Base-by-base conservation (phyloP, 2,888 invertebrate species). In the Xanthorhoe spadicearia region DNA sequence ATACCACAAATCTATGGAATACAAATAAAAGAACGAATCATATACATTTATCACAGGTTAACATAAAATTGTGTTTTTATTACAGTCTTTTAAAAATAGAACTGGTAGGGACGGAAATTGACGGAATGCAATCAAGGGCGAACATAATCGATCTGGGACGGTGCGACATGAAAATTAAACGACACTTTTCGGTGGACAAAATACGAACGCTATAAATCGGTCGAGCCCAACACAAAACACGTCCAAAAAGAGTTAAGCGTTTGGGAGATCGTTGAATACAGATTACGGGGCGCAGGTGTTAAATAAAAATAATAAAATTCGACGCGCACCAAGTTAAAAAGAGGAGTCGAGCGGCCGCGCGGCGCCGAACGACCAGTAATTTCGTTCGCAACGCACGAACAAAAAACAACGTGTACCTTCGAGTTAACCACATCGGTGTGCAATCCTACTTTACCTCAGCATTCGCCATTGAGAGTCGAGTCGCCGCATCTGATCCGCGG, bases 291-390 rank as follows among this genome's bases (percentile, higher is more conserved):
- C 87, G 92, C 92, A 92, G 92, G 92, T 93, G 92, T 93, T 93
- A 93, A 92, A 92, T 90, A 91, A 92, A 93, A 93, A 93, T 92
- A 93, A 93, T 90, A 92, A 92, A 92, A 87, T 87, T 83, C 79
- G 83, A 89, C 85, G 83, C 83, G 86, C 66, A 79, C 84, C 84
- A 82, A 69, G 82, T 80, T 83, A 92, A 92, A 92, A 92, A 90
- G 89, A 92, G 59, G 87, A 92, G 85, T 83, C 68, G 74, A 73
- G 84, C 89, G 89, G 88, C 90, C 86, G 90, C 84, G 83, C 90
- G 92, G 91, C 92, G 92, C 91, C 92, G 88, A 79, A 84, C 85
- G 81, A 81, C 83, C 80, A 83, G 86, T 90, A 84, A 89, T 91
- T 90, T 89, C 83, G 89, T 88, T 88, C 80, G 86, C 89, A 86